Evolutionary conservation across 2,888 invertebrate genomes (phyloP).

Genomic region (Alitta virens): DNA sequence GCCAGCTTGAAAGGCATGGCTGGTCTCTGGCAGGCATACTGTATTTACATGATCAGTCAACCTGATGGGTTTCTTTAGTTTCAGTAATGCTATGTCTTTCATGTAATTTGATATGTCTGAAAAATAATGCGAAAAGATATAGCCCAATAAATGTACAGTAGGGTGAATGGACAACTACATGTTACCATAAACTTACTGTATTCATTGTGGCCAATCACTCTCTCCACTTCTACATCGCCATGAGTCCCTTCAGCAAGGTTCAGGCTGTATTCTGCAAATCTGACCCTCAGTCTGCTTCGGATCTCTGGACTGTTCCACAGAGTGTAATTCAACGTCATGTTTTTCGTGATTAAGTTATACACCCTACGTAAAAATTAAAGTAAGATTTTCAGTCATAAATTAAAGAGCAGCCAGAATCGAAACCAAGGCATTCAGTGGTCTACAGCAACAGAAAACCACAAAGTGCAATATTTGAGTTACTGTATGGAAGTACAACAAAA

Average conservation of each 20-base stretch:
- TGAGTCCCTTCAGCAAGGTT: slow-evolving; percentile 36
- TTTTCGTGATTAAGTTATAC: slow-evolving; percentile 3
- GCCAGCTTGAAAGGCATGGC: not conserved
- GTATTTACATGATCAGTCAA: slow-evolving; percentile 22
- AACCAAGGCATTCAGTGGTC: too few species aligned
- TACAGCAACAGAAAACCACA: too few species aligned
- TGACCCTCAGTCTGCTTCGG: slow-evolving; percentile 14
- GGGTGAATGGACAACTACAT: not conserved
- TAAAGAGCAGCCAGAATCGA: too few species aligned
- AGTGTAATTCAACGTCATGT: slow-evolving; percentile 10
- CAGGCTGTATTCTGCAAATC: slow-evolving; percentile 39
- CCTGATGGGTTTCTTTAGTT: slow-evolving; percentile 9
- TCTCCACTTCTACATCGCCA: slow-evolving; percentile 31
- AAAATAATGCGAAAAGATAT: too few species aligned
- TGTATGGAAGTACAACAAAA: too few species aligned
- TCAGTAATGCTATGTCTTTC: slow-evolving; percentile 22
- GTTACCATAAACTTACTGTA: slow-evolving; percentile 22
- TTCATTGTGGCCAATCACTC: slow-evolving; percentile 31
- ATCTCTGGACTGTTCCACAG: slow-evolving; percentile 11
- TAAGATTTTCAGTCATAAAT: not conserved
- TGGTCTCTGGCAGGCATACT: slow-evolving; percentile 12
- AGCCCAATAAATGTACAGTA: too few species aligned
- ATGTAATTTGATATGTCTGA: slow-evolving; percentile 20
- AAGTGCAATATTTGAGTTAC: too few species aligned
- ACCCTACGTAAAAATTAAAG: not conserved